Evolutionary conservation across 2,888 invertebrate species (phyloP).

Genomic region (Drosophila rubida): DNA sequence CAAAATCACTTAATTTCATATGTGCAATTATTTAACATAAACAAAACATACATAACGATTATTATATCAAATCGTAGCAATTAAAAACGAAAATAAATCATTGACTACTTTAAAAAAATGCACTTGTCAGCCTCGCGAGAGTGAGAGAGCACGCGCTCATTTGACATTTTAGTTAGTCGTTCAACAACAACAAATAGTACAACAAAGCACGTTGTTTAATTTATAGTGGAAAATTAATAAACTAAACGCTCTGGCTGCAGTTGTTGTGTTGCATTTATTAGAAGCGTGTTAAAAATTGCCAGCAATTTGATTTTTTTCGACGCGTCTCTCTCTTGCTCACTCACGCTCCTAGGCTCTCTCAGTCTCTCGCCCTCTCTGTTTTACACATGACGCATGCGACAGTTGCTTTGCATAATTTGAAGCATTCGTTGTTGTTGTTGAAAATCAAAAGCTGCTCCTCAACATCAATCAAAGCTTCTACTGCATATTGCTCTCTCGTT

Average conservation of each 20-base stretch:
- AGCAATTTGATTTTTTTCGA: slow-evolving; percentile 39
- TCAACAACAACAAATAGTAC: slow-evolving; percentile 24
- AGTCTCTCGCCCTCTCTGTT: neutral
- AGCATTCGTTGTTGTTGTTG: slow-evolving; percentile 6
- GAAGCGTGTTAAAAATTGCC: slow-evolving; percentile 47
- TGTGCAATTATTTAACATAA: slow-evolving; percentile 60
- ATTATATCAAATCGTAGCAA: slow-evolving; percentile 23
- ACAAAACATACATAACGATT: slow-evolving; percentile 16
- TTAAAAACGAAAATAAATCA: slow-evolving; percentile 29
- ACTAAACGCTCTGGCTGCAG: slow-evolving; percentile 31
- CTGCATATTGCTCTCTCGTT: slow-evolving; percentile 16
- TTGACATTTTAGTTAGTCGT: slow-evolving; percentile 59
- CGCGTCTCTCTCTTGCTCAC: neutral
- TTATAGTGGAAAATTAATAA: slow-evolving; percentile 62
- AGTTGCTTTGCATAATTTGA: slow-evolving; percentile 39
- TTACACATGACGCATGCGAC: slow-evolving; percentile 51
- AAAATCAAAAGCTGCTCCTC: slow-evolving; percentile 53
- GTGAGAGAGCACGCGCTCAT: slow-evolving; percentile 19
- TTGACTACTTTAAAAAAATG: slow-evolving; percentile 52
- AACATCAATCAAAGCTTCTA: slow-evolving; percentile 56
- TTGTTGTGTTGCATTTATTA: slow-evolving; percentile 33
- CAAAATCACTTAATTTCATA: slow-evolving; percentile 48
- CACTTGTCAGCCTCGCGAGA: slow-evolving; percentile 53
- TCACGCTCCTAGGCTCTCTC: neutral
- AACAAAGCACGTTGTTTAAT: slow-evolving; percentile 46